Conservation (phyloP, 2,113 vertebrate species). For the Stictonetta naevosa region DNA sequence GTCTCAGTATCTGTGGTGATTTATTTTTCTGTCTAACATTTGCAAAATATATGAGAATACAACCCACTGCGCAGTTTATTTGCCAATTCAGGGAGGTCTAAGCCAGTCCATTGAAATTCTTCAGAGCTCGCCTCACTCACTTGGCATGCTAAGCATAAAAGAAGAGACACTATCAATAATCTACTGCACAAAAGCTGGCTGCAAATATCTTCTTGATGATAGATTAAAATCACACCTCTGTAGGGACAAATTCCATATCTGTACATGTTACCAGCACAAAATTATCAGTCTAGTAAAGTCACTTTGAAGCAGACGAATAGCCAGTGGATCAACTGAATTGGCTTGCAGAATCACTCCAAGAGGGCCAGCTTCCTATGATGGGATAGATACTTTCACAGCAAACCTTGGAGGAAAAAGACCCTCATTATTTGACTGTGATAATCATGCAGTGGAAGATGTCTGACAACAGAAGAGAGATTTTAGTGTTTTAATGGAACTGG, state of each 20-base stretch:
- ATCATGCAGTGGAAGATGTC: background rate
- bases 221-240: constrained; percentile 30
- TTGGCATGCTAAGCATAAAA: constrained; percentile 26
- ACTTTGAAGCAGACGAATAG: constrained; percentile 1
- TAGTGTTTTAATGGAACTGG: background rate
- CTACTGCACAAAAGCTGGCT: constrained; percentile 25
- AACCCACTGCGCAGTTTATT: constrained; percentile 17
- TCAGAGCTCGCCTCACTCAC: background rate
- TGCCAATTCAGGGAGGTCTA: background rate
- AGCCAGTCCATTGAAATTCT: constrained; percentile 21
- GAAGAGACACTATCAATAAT: constrained; percentile 9
- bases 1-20: background rate
- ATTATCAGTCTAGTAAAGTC: background rate
- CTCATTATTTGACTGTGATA: background rate
- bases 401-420: background rate
- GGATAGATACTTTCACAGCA: background rate
- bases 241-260: background rate
- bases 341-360: background rate
- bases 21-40: background rate
- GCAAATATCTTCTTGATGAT: background rate
- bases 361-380: background rate
- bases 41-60: constrained; percentile 20
- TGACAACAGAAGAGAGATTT: background rate
- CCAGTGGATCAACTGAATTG: background rate
- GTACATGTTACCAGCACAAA: background rate